Evolutionary conservation across 2,113 vertebrate species (phyloP).

Genomic region (Rhagologus leucostigma): DNA sequence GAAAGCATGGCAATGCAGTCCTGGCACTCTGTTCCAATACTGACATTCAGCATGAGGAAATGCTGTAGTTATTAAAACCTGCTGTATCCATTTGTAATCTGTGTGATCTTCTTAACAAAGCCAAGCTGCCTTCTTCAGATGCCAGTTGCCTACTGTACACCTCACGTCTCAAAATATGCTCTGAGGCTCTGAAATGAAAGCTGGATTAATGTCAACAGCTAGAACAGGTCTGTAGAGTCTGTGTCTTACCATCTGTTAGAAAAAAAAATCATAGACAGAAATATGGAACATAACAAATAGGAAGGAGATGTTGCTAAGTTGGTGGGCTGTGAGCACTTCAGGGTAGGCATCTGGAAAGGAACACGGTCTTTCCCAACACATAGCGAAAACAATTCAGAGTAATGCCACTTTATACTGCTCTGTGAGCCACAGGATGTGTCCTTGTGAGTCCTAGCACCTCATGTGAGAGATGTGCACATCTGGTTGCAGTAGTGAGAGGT

Average conservation of each 20-base stretch:
- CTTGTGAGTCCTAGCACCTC: slow-evolving; percentile 2
- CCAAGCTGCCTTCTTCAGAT: background rate
- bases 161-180: background rate
- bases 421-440: background rate
- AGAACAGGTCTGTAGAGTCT: background rate
- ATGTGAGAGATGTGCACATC: background rate
- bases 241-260: background rate
- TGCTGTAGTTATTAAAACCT: background rate
- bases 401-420: background rate
- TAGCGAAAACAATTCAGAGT: background rate
- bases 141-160: background rate
- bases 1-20: background rate
- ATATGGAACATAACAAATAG: background rate
- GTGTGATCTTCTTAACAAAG: background rate
- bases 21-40: background rate
- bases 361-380: background rate
- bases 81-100: background rate
- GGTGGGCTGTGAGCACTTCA: background rate
- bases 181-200: background rate
- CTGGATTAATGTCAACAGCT: background rate
- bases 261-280: background rate
- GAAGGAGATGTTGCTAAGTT: background rate
- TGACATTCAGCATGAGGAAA: background rate
- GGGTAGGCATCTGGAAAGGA: background rate
- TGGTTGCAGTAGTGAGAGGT: background rate